Evolutionary conservation across 2,888 invertebrate species (phyloP).

Genomic region (Hypena proboscidalis): DNA sequence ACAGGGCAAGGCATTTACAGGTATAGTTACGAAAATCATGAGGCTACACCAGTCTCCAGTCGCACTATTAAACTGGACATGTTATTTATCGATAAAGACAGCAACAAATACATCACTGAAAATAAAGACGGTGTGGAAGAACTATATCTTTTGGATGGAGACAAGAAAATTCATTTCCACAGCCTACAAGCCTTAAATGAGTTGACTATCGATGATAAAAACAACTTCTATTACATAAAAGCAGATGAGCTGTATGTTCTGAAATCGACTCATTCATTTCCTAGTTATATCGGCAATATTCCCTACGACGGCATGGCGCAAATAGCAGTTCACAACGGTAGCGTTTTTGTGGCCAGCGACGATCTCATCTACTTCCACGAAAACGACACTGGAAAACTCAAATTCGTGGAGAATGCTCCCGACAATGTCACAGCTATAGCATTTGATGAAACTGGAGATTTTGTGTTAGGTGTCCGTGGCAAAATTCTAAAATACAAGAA

Average conservation of each 20-base stretch:
- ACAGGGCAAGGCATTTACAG: constrained; percentile 67
- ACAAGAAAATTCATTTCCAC: constrained; percentile 61
- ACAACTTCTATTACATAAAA: constrained; percentile 71
- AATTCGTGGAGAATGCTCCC: constrained; percentile 58
- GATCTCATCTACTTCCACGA: constrained; percentile 65
- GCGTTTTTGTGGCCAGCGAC: constrained; percentile 65
- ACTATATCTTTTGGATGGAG: constrained; percentile 61
- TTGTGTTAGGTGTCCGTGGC: constrained; percentile 62
- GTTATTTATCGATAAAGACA: constrained; percentile 69
- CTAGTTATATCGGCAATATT: constrained; percentile 59
- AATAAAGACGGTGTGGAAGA: constrained; percentile 66
- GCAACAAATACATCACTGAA: constrained; percentile 70
- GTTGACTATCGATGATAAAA: constrained; percentile 67
- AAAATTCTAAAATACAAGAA: constrained; percentile 67
- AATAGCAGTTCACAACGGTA: constrained; percentile 64
- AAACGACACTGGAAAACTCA: constrained; percentile 61
- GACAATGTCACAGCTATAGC: constrained; percentile 67
- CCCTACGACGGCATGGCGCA: constrained; percentile 66
- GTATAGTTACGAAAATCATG: constrained; percentile 61
- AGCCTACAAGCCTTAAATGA: constrained; percentile 64
- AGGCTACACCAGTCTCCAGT: constrained; percentile 55
- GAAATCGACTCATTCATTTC: constrained; percentile 52
- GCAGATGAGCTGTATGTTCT: constrained; percentile 63
- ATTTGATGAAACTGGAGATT: constrained; percentile 63
- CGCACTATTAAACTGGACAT: constrained; percentile 60